Evolutionary conservation across 2,113 vertebrate species (phyloP), one percentile per base, ranked within the genome.

Genomic region (Megalops atlanticus): DNA sequence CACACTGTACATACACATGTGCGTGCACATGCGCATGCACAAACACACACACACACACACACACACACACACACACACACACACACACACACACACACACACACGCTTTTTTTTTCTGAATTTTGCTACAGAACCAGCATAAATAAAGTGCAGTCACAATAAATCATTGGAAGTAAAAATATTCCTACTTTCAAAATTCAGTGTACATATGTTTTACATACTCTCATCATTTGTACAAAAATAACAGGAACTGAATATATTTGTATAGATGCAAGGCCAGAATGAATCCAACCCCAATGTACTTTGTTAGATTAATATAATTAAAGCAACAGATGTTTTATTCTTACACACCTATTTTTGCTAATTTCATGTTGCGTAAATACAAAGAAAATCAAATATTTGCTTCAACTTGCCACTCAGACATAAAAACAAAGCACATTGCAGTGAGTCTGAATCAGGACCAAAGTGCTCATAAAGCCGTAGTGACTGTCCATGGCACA

Each of bases 231-330:
- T 88, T 75, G 84, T 93, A 93, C 58, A 93, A 93, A 94, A 94
- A 93, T 92, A 94, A 88, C 85, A 89, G 84, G 86, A 86, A 89
- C 87, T 86, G 84, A 86, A 87, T 89, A 85, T 83, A 87, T 64
- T 27, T 64, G 58, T 64, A 64, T n/a, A 64, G 58, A 12, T 64
- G 11, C 24, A 27, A n/a, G 58, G 58, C 6, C 58, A 64, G 58
- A 64, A 11, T 31, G 18, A 64, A 64, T 27, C 31, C 58, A 64
- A 8, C 58, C 24, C n/a, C 58, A n/a, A 31, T 27, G 18, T 27
- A 64, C 24, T 11, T n/a, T 27, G n/a, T 64, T 64, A 8, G 24
- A 58, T 18, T n/a, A 58, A 58, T n/a, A 18, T n/a, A 58, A n/a
- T n/a, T 27, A 27, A 31, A 64, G n/a, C 58, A 64, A 31, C 5